Conservation (phyloP, 2,888 invertebrate genomes). For the Tiphia femorata region DNA sequence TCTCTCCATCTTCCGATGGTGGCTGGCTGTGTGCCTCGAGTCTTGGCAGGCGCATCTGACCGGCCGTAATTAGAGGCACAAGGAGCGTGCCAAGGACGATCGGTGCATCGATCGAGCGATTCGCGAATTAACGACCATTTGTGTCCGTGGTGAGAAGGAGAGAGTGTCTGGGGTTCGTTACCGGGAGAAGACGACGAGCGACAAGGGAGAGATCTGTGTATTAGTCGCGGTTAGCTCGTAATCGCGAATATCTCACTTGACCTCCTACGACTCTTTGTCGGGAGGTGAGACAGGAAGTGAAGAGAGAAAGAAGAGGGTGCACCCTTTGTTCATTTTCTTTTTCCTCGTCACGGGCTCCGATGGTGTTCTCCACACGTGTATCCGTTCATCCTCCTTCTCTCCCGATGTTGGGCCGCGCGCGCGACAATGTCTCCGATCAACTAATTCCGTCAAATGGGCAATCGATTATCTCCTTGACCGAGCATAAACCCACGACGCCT, state of each 20-base stretch:
- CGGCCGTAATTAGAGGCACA: too few species aligned
- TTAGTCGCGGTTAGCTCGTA: too few species aligned
- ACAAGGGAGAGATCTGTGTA: too few species aligned
- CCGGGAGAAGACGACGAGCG: too few species aligned
- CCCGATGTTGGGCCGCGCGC: not conserved
- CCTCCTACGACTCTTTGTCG: not conserved
- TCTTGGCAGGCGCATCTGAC: too few species aligned
- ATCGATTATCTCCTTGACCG: constrained; percentile 63
- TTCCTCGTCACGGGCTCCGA: constrained; percentile 5
- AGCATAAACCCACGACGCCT: constrained; percentile 51
- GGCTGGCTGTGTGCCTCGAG: too few species aligned
- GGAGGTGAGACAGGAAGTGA: constrained; percentile 11
- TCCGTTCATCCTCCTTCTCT: constrained; percentile 4
- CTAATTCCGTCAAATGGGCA: constrained; percentile 53
- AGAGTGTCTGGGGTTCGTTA: too few species aligned
- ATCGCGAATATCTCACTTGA: too few species aligned
- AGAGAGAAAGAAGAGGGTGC: constrained; percentile 5
- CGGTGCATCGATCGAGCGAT: not conserved
- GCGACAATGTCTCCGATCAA: constrained; percentile 28
- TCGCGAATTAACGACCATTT: constrained; percentile 5
- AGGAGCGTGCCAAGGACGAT: too few species aligned
- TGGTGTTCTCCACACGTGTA: not conserved
- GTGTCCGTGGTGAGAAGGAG: not conserved
- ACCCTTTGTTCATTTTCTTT: constrained; percentile 15
- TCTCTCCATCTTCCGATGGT: too few species aligned